Conservation (phyloP, 2,113 vertebrate species). For the Charadrius vociferus region DNA sequence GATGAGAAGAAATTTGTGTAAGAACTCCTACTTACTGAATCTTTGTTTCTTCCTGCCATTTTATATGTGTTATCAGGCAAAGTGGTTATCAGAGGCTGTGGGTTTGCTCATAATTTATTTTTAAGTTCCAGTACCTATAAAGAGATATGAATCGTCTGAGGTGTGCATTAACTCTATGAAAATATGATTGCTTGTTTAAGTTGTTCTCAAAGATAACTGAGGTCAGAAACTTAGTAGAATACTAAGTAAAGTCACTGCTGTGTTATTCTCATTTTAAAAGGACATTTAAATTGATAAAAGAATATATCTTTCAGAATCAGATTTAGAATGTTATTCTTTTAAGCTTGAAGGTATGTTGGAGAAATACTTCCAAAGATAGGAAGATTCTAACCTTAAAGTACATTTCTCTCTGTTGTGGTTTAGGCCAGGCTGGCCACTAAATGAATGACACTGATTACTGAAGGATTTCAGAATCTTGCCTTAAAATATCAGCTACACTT, state of each 20-base stretch:
- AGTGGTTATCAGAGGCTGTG: not conserved
- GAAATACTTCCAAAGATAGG: not conserved
- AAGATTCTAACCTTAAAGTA: not conserved
- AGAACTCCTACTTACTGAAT: not conserved
- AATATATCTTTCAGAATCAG: not conserved
- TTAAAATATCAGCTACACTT: not conserved
- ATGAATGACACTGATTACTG: not conserved
- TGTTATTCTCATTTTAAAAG: not conserved
- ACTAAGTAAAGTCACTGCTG: not conserved
- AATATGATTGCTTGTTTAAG: not conserved
- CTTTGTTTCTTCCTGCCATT: not conserved
- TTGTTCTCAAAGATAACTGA: not conserved
- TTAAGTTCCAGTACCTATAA: not conserved
- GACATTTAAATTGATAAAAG: not conserved
- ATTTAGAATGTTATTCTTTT: not conserved
- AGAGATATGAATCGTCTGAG: not conserved
- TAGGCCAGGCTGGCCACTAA: not conserved
- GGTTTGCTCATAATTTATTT: not conserved
- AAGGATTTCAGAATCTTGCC: not conserved
- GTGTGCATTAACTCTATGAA: not conserved
- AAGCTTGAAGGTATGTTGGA: not conserved
- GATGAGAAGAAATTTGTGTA: not conserved
- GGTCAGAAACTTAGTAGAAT: not conserved
- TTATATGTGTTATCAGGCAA: not conserved
- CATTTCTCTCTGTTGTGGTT: not conserved